Evolutionary conservation across 1,140 invertebrate genomes (phyloP).

Genomic region (Bombus impatiens): DNA sequence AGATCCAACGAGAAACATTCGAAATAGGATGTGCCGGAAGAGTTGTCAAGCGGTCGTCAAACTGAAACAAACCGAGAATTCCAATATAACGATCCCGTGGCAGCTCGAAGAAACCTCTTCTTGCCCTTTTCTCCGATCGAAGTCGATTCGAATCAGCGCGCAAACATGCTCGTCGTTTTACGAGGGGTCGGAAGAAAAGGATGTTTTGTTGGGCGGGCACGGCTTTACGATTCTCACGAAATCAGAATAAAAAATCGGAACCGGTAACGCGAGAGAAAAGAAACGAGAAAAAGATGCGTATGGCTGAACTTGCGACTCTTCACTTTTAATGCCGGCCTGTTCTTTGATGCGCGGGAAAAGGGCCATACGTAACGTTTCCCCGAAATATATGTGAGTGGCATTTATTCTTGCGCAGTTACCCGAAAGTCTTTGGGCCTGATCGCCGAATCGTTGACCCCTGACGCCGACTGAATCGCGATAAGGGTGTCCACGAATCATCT

Average conservation of each 20-base stretch:
- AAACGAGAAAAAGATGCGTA: neutral
- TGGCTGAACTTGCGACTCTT: slow-evolving; percentile 28
- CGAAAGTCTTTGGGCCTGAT: slow-evolving; percentile 24
- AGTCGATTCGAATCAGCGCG: neutral
- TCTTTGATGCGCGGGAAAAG: slow-evolving; percentile 14
- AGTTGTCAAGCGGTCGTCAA: neutral
- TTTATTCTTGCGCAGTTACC: slow-evolving; percentile 45
- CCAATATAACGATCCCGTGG: too few relatives aligned
- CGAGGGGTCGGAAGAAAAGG: slow-evolving; percentile 20
- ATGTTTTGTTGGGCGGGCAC: slow-evolving; percentile 10
- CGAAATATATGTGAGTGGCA: slow-evolving; percentile 59
- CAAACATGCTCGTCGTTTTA: slow-evolving; percentile 1
- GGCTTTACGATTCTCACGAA: slow-evolving; percentile 56
- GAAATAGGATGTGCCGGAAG: neutral
- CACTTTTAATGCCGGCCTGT: slow-evolving; percentile 47
- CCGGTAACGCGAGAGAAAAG: slow-evolving; percentile 37
- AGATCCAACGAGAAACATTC: too few relatives aligned
- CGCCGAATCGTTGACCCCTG: slow-evolving; percentile 35
- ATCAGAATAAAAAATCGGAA: slow-evolving; percentile 57
- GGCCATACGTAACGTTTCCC: slow-evolving; percentile 33
- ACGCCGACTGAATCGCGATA: neutral
- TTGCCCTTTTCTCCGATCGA: neutral
- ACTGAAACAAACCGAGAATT: neutral
- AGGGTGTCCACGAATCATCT: neutral
- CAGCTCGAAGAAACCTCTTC: neutral